A percentile compares a stretch with the other conserved stretches of the same genome.
Conservation (phyloP, 1,140 invertebrate species). For the Trinorchestia longiramus region DNA sequence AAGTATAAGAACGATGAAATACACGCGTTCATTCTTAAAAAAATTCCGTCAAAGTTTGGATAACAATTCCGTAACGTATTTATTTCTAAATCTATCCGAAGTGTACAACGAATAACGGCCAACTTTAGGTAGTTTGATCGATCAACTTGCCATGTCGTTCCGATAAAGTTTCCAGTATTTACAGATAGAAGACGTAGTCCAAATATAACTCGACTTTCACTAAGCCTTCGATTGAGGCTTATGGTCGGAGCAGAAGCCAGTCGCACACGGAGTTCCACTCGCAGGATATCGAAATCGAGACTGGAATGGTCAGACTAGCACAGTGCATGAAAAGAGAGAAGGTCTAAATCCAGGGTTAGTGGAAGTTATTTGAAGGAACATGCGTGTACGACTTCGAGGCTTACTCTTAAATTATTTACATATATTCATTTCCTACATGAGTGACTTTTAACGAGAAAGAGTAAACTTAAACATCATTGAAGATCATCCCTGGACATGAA, state of each 20-base stretch:
- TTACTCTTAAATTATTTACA: too few relatives aligned
- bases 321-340: background rate
- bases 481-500: too few relatives aligned
- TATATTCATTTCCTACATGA: too few relatives aligned
- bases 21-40: background rate
- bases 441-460: too few relatives aligned
- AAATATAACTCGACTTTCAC: background rate
- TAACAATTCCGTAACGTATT: background rate
- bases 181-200: background rate
- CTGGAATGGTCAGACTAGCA: background rate
- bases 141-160: background rate
- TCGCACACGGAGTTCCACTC: background rate
- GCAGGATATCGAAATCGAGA: background rate
- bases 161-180: background rate
- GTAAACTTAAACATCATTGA: too few relatives aligned
- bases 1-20: background rate
- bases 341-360: background rate
- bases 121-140: background rate
- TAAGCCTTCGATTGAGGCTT: background rate
- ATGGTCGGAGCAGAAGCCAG: background rate
- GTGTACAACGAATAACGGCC: background rate
- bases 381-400: background rate
- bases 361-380: background rate
- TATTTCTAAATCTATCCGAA: background rate
- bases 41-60: background rate